Evolutionary conservation across 2,797 vertebrate species (phyloP).

Genomic region (Aviceda leuphotes): DNA sequence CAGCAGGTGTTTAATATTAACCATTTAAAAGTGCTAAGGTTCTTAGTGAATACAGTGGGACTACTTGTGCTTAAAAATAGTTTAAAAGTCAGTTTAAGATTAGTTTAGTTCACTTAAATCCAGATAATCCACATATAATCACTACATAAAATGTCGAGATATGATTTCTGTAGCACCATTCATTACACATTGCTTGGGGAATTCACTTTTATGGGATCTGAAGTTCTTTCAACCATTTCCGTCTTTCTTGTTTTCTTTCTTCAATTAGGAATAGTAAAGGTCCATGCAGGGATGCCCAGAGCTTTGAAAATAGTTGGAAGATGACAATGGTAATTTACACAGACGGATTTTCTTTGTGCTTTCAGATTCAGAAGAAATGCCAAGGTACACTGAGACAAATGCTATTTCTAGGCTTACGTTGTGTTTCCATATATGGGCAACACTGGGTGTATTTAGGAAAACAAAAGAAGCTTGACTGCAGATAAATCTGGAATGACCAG

Average conservation of each 20-base stretch:
- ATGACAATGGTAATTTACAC: background rate
- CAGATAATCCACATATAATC: background rate
- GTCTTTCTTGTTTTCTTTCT: background rate
- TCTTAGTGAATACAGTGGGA: background rate
- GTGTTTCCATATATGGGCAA: background rate
- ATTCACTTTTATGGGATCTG: background rate
- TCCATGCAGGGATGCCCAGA: background rate
- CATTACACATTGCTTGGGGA: background rate
- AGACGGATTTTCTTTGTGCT: background rate
- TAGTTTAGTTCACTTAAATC: background rate
- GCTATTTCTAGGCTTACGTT: background rate
- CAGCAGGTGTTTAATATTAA: background rate
- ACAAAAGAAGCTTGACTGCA: background rate
- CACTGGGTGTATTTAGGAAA: background rate
- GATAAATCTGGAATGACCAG: background rate
- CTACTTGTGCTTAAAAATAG: background rate
- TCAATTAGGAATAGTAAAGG: background rate
- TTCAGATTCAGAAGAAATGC: background rate
- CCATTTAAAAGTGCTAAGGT: background rate
- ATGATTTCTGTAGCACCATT: background rate
- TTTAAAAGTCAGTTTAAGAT: background rate
- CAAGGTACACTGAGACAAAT: background rate
- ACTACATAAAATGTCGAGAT: background rate
- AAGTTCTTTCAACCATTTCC: background rate
- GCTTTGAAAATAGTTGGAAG: background rate